These are phyloP conservation scores for Hydropsyche tenuis DNA, from an alignment of 1,140 invertebrate species.

Conservation along the genomic window DNA sequence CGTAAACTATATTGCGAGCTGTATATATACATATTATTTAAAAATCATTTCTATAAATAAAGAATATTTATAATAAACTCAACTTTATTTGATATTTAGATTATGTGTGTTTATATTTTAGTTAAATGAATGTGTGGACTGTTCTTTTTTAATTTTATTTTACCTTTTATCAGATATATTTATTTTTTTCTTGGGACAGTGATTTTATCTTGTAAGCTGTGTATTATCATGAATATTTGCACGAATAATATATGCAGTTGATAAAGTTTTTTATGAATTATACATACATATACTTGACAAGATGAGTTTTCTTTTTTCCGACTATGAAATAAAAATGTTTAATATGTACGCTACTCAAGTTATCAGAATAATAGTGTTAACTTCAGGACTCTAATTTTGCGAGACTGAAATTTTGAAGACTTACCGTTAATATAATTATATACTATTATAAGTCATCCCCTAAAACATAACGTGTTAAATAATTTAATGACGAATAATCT, in stretches of 20 bases:
- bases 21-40: neutral
- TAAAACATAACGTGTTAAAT: no score
- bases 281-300: neutral
- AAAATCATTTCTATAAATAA: neutral
- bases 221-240: neutral
- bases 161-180: neutral
- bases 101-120: neutral
- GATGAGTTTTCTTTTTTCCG: neutral
- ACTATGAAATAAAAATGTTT: neutral
- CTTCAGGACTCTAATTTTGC: constrained; percentile 6
- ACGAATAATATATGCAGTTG: neutral
- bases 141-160: neutral
- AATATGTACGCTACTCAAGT: neutral
- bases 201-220: neutral
- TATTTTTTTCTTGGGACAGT: neutral
- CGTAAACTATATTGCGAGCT: neutral
- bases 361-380: neutral
- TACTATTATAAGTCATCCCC: neutral
- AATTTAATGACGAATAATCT: no score
- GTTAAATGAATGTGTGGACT: neutral
- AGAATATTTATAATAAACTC: neutral
- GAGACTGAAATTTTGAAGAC: constrained; percentile 15
- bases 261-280: neutral
- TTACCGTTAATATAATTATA: neutral
- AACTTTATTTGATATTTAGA: neutral